phyloP scores from a whole-genome alignment of 1,140 invertebrate species.

The Kradibia gibbosae region DNA sequence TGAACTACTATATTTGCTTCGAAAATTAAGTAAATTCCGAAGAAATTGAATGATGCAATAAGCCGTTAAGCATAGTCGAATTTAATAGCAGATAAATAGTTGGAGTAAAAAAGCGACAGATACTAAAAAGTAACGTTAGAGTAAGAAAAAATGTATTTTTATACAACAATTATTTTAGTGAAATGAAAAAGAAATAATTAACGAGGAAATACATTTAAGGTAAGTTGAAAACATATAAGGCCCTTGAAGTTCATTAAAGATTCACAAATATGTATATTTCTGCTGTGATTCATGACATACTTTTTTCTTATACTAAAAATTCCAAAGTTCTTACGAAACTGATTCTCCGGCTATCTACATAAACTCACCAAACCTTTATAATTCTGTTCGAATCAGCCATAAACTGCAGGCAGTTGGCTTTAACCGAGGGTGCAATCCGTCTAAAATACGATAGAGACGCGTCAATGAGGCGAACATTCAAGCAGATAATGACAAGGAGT shows the following conservation, averaged over 20 bases:
- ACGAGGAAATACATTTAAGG: neutral
- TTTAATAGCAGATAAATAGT: no score
- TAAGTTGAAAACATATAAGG: neutral
- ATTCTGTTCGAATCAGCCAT: neutral
- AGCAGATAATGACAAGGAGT: neutral
- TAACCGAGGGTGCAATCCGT: neutral
- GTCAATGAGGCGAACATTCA: neutral
- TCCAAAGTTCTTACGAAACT: slow-evolving; percentile 18
- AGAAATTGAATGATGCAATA: no score
- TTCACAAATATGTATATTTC: neutral
- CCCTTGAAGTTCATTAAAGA: neutral
- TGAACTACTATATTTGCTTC: no score
- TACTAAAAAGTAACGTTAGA: no score
- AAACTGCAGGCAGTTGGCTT: neutral
- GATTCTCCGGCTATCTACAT: neutral
- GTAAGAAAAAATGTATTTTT: no score
- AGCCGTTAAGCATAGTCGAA: no score
- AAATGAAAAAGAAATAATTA: neutral
- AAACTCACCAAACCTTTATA: slow-evolving; percentile 13
- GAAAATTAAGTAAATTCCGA: no score
- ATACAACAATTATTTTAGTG: neutral
- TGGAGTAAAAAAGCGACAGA: no score
- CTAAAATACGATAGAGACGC: neutral
- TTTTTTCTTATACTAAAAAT: neutral
- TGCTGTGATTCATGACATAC: neutral